Conservation (phyloP, 2,888 invertebrate species). For the Machimus rusticus region DNA sequence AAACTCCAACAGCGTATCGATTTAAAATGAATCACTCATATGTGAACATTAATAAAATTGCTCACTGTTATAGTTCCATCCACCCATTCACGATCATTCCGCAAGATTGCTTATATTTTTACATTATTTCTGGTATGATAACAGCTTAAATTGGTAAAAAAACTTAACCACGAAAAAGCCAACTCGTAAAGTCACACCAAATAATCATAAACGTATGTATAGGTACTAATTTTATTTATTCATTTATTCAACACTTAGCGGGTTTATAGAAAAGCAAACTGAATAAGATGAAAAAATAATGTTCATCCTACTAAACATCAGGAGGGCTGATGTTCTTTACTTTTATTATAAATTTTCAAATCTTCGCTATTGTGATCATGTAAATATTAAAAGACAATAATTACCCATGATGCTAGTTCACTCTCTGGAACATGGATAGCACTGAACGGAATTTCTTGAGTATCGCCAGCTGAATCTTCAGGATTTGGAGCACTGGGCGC, state of each 20-base stretch:
- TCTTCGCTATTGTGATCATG: not conserved
- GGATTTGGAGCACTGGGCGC: slow-evolving; percentile 51
- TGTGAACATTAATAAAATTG: too few species aligned
- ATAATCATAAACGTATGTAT: not conserved
- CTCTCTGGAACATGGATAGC: slow-evolving; percentile 59
- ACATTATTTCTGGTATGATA: too few species aligned
- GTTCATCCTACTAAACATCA: not conserved
- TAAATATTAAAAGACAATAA: not conserved
- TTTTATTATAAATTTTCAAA: not conserved
- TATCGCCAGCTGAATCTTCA: slow-evolving; percentile 55
- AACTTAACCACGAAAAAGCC: too few species aligned
- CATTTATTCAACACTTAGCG: not conserved
- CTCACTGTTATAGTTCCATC: too few species aligned
- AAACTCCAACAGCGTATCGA: too few species aligned
- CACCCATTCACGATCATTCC: too few species aligned
- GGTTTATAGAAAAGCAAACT: not conserved
- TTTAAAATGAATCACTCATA: too few species aligned
- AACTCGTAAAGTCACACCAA: not conserved
- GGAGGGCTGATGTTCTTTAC: not conserved
- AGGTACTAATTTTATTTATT: not conserved
- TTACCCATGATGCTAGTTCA: slow-evolving; percentile 60
- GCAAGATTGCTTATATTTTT: too few species aligned
- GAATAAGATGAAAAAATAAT: not conserved
- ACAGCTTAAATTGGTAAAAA: too few species aligned
- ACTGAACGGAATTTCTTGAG: slow-evolving; percentile 57